phyloP scores from a whole-genome alignment of 2,113 vertebrate species.

The Shinisaurus crocodilurus region DNA sequence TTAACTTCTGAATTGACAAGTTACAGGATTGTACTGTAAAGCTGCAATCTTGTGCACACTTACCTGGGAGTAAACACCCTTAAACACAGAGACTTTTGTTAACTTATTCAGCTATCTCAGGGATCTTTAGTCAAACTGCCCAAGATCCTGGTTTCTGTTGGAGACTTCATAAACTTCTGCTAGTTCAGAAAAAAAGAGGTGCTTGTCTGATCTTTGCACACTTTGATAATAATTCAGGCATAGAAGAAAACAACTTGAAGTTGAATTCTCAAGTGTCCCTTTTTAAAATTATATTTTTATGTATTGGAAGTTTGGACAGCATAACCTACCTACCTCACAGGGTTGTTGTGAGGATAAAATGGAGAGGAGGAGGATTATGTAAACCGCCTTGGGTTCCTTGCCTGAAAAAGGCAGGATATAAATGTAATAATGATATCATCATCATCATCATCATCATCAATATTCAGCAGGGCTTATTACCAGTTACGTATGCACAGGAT shows the following conservation, averaged over 20 bases:
- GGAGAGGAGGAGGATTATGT: too few species aligned
- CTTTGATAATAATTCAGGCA: not conserved
- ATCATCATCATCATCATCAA: too few species aligned
- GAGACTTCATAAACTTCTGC: not conserved
- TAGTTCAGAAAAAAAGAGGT: not conserved
- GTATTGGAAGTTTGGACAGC: not conserved
- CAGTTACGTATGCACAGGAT: not conserved
- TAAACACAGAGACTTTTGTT: not conserved
- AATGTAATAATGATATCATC: too few species aligned
- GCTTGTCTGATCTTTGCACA: not conserved
- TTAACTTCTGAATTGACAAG: not conserved
- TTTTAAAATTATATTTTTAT: not conserved
- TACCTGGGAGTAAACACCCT: not conserved
- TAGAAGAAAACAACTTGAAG: not conserved
- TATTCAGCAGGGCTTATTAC: not conserved
- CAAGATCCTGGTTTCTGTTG: not conserved
- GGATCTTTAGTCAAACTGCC: not conserved
- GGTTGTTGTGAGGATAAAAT: too few species aligned
- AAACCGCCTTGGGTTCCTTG: too few species aligned
- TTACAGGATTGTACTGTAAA: not conserved
- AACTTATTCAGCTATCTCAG: not conserved
- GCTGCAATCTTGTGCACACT: not conserved
- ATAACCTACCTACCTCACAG: too few species aligned
- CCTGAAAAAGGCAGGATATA: too few species aligned
- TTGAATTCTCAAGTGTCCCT: not conserved